Evolutionary conservation across 2,113 vertebrate genomes (phyloP), one percentile per base, ranked within the genome.

Genomic region (Mungos mungo): DNA sequence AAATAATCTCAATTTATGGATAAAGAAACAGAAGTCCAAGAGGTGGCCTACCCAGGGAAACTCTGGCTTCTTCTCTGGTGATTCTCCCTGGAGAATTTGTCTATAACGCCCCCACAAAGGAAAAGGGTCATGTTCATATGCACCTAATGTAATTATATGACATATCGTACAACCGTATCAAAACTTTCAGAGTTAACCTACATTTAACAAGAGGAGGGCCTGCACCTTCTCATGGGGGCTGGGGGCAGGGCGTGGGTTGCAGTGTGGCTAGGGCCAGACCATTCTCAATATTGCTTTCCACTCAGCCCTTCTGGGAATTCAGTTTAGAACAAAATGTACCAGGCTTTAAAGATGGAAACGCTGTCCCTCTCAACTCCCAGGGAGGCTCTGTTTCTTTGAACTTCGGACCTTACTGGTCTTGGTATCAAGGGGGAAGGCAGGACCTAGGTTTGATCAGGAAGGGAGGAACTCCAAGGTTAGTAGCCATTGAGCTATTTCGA

Each of bases 301-400:
- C 31, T 87, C 52, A 82, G 47, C 33, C 77, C 23, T 92, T 94
- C 66, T 47, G 68, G 57, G 60, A 66, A 90, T 52, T 38, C 14
- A 3, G 60, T 77, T 80, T 60, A 86, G 91, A 96, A 82, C 69
- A 94, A 90, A 90, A 85, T 68, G 85, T 82, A 18, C 38, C 71
- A 50, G 63, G 50, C 82, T 47, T 71, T 60, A 83, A 52, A 80
- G 68, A 52, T 25, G 35, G 74, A 23, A 83, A 71, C 57, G 33
- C 41, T 52, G 91, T 77, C 60, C 47, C 69, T 71, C 27, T 77
- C 76, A n/a, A 63, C 5, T 54, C 88, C 52, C 38, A 6, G 6
- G 80, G 50, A 77, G 66, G 90, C 25, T 16, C n/a, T 35, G n/a
- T 52, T 72, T 76, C 63, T 66, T 90, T 54, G 27, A 52, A 38